Base-by-base conservation (phyloP, 2,888 invertebrate species). In the Timema podura region DNA sequence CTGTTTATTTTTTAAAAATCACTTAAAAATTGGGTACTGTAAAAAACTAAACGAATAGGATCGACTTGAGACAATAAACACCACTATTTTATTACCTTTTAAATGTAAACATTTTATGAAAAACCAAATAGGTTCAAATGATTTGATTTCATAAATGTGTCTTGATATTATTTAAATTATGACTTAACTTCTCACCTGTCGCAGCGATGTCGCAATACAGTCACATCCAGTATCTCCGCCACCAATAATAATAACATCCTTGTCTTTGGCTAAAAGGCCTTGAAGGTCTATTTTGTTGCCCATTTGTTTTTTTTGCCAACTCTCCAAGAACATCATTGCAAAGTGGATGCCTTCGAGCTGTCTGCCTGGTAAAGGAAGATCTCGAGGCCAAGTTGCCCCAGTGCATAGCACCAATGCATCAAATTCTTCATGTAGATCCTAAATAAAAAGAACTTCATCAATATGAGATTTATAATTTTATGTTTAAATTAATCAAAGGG, bases 301-400 rank as follows among this genome's bases (percentile, higher is more conserved):
- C 81, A 92, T 86, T 81, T 97, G 96, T 78, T 92, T 91, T 84
- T 97, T 95, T 83, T 99, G 99, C 91, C 96, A 97, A 71, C 89
- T 91, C 82, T 98, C 96, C 70, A 99, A 86, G 85, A 96, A 99
- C 80, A 93, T 95, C 92, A 99, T 98, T 5, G 99, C 99, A 83
- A 92, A 99, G 83, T 98, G 92, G 77, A 99, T 96, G 71, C 98
- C 98, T 76, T 89, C 88, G 49, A 97, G 83, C 79, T 97, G 88
- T 10, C 98, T 88, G 70, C 97, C 95, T 79, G 91, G 89, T 68
- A 94, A 85, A 0, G 91, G 91, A 72, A 94, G 81, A 83, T 99
- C 98, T 71, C 99, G 87, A 0, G 98, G 98, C 93, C 96, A 96
- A 0, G 98, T 98, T 6, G 98, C 94, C 7, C 98, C 98, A 71